These are phyloP conservation scores for Eristalis tenax DNA, from an alignment of 2,888 invertebrate genomes.

Conservation along the genomic window DNA sequence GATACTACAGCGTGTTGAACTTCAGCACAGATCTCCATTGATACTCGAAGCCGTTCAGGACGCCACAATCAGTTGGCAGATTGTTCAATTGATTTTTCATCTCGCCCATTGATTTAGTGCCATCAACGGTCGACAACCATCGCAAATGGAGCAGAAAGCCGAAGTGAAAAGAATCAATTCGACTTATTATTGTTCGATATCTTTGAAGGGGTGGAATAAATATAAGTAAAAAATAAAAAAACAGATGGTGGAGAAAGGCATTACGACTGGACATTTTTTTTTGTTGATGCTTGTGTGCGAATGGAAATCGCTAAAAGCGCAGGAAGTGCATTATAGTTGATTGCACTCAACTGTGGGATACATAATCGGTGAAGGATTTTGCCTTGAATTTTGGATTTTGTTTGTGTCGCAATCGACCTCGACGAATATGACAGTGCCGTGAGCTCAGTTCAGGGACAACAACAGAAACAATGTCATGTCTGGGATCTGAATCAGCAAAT, in stretches of 20 bases:
- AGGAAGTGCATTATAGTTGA: slow-evolving; percentile 33
- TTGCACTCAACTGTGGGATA: slow-evolving; percentile 4
- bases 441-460: too few species aligned
- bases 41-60: slow-evolving; percentile 11
- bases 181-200: slow-evolving; percentile 16
- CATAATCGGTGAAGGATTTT: slow-evolving; percentile 5
- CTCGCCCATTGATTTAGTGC: slow-evolving; percentile 33
- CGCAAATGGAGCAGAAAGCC: slow-evolving; percentile 48
- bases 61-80: slow-evolving; percentile 41
- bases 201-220: background rate
- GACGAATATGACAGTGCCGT: too few species aligned
- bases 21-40: slow-evolving; percentile 19
- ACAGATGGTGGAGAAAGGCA: background rate
- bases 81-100: slow-evolving; percentile 63
- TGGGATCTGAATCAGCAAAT: too few species aligned
- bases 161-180: slow-evolving; percentile 38
- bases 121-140: slow-evolving; percentile 38
- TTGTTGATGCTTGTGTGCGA: background rate
- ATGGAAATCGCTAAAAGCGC: background rate
- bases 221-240: background rate
- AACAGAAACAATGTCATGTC: too few species aligned
- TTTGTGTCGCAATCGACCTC: too few species aligned
- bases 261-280: background rate
- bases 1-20: slow-evolving; percentile 6
- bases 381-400: too few species aligned